phyloP scores from a whole-genome alignment of 2,797 vertebrate genomes.

The Myoxocephalus aenaeus region DNA sequence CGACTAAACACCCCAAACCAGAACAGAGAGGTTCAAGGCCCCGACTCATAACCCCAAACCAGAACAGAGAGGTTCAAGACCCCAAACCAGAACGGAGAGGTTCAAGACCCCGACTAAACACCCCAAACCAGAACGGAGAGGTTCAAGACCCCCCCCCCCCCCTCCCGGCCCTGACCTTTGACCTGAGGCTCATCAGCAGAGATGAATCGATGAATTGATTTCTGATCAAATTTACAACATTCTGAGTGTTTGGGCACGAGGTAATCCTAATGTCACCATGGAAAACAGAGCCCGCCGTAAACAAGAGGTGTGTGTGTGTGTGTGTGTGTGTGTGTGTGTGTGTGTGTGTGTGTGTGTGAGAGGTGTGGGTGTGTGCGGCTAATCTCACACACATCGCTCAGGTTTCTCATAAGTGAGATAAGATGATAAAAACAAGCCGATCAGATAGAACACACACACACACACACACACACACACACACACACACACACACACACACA shows the following conservation, averaged over 20 bases:
- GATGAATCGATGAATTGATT: constrained; percentile 64
- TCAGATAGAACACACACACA: constrained; percentile 12
- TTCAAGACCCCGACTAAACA: constrained; percentile 37
- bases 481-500: neutral
- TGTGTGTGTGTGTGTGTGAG: neutral
- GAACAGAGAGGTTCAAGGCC: constrained; percentile 32
- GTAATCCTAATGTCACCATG: constrained; percentile 64
- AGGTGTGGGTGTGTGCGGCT: constrained; percentile 40
- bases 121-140: neutral
- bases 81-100: neutral
- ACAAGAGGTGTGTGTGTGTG: constrained; percentile 52
- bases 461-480: too few species aligned
- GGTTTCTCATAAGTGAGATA: constrained; percentile 67
- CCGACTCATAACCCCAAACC: too few species aligned
- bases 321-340: neutral
- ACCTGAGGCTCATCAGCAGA: constrained; percentile 16
- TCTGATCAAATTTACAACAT: constrained; percentile 52
- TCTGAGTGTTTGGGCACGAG: constrained; percentile 47
- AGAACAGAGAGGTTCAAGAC: constrained; percentile 32
- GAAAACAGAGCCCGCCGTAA: constrained; percentile 62
- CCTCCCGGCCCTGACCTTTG: constrained; percentile 33
- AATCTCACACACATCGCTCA: constrained; percentile 58
- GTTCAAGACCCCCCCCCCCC: too few species aligned
- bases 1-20: neutral
- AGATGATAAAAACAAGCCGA: constrained; percentile 34